Percentiles rank a stretch among this genome's conserved stretches.
Conservation (phyloP, 2,113 vertebrate species). For the Aptenodytes forsteri region DNA sequence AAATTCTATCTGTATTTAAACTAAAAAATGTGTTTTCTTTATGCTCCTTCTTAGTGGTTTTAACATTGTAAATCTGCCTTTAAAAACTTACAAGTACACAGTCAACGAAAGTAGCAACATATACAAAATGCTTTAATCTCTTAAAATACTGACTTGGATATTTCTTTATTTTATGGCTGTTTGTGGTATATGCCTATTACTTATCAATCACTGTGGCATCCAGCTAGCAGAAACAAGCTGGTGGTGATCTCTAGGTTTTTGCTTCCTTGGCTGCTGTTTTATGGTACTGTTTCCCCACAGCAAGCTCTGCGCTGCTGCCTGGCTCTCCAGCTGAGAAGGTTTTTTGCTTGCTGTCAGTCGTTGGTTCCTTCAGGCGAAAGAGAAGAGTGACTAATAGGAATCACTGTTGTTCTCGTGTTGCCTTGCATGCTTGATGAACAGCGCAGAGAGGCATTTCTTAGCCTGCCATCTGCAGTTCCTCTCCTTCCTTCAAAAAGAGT, state of each 20-base stretch:
- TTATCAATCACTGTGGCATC: not conserved
- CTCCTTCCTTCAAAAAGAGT: not conserved
- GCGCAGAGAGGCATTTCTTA: not conserved
- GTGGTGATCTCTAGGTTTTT: not conserved
- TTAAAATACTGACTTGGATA: not conserved
- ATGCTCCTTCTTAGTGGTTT: not conserved
- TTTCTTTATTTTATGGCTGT: not conserved
- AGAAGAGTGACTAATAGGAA: not conserved
- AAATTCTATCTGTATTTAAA: not conserved
- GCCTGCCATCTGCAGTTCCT: not conserved
- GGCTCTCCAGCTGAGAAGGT: not conserved
- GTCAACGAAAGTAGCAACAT: not conserved
- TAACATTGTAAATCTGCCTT: not conserved
- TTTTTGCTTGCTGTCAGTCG: not conserved
- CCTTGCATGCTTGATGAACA: not conserved
- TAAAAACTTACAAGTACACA: not conserved
- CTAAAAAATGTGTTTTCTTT: not conserved
- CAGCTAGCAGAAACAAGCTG: not conserved
- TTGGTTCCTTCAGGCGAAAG: not conserved
- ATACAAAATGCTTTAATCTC: not conserved
- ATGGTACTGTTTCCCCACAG: not conserved
- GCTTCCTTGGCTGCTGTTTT: not conserved
- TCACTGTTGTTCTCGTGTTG: not conserved
- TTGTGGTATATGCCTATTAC: not conserved
- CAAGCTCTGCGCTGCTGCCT: not conserved